Percentiles rank a stretch among this genome's conserved stretches.
Evolutionary conservation across 2,113 vertebrate genomes (phyloP).

Genomic region (Lophochroa leadbeateri): DNA sequence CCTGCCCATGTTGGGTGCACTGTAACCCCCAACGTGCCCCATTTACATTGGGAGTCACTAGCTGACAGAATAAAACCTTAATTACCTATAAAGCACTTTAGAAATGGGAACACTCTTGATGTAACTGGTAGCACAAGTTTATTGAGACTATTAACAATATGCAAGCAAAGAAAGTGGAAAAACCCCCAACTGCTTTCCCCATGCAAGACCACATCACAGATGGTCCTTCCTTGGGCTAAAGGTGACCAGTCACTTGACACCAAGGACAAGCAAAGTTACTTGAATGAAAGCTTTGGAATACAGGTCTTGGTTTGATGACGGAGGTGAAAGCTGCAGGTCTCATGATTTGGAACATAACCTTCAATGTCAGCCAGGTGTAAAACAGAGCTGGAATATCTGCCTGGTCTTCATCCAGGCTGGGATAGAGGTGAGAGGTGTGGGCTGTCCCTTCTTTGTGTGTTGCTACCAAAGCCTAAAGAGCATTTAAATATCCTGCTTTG

Average conservation of each 20-base stretch:
- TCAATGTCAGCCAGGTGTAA: neutral
- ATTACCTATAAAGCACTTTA: neutral
- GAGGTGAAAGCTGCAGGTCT: neutral
- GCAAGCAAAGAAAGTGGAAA: neutral
- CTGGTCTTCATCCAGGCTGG: neutral
- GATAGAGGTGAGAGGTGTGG: neutral
- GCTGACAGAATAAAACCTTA: neutral
- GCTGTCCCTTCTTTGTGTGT: neutral
- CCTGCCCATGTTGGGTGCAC: neutral
- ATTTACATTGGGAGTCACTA: neutral
- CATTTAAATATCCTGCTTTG: neutral
- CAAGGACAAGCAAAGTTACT: neutral
- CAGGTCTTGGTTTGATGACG: neutral
- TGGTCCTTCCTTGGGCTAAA: neutral
- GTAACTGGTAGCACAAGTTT: neutral
- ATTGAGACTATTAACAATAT: neutral
- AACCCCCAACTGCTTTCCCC: accelerated
- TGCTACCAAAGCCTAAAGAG: neutral
- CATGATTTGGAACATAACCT: neutral
- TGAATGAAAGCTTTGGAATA: neutral
- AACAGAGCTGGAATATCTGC: neutral
- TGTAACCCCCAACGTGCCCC: neutral
- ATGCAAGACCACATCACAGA: neutral
- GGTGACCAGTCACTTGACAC: neutral
- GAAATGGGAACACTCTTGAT: neutral